Conservation (phyloP, 35 echinoderm and acorn worm genomes). For the Apostichopus californicus region DNA sequence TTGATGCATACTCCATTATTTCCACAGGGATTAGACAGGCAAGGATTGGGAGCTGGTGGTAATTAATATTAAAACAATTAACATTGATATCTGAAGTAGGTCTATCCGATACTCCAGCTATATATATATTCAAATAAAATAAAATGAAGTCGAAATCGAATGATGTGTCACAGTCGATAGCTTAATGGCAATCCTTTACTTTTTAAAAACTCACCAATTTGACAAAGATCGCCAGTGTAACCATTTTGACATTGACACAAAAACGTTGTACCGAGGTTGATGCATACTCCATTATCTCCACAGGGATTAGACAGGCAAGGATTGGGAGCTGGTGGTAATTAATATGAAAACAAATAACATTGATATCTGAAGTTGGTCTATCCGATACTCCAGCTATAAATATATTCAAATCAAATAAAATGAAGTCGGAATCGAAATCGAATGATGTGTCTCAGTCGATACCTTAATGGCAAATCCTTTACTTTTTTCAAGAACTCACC, state of each 20-base stretch:
- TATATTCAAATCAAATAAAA: no score
- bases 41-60: conserved; percentile 1
- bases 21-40: not conserved
- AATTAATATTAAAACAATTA: not conserved
- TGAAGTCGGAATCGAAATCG: no score
- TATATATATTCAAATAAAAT: no score
- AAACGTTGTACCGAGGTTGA: not conserved
- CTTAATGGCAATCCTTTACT: not conserved
- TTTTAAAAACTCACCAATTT: not conserved
- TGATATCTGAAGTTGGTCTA: no score
- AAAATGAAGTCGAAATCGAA: no score
- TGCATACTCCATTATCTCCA: conserved; percentile 8
- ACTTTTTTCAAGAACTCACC: not conserved
- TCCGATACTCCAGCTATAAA: no score
- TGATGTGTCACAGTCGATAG: no score
- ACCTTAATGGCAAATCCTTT: no score
- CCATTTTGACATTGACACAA: not conserved
- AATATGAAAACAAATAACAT: no score
- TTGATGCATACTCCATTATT: conserved; percentile 10
- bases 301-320: conserved; percentile 33
- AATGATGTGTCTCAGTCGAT: no score
- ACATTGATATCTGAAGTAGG: no score
- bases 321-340: not conserved
- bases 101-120: no score
- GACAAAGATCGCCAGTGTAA: not conserved